Base-by-base conservation (phyloP, 2,888 invertebrate species). In the Dasypolia templi region DNA sequence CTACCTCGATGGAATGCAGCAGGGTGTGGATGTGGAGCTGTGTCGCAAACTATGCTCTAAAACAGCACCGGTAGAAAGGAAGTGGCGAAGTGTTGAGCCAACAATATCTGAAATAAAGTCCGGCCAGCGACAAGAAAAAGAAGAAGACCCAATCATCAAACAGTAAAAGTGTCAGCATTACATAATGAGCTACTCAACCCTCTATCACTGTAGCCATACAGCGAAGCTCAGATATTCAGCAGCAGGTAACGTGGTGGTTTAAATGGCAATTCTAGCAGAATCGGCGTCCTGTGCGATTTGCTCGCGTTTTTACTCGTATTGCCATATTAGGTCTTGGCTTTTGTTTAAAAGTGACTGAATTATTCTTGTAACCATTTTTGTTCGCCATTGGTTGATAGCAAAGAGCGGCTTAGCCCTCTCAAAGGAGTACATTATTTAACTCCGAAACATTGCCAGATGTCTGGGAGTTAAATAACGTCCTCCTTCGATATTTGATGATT, bases 221-320 rank as follows among this genome's bases (percentile, higher is more conserved):
- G 11, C 2, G 29, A 67, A 74, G 67, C 61, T 64, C 71, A 76
- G 84, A 86, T 87, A 84, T 87, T 84, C 76, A 82, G 75, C 51
- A 70, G 61, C 86, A 89, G 86, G 86, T 85, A 87, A 83, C 81
- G 76, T 75, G 58, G 72, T 69, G 84, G 79, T 73, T 87, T 87
- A 86, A 87, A 85, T 88, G 83, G 84, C 87, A 89, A 89, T 89
- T 86, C 85, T 80, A 73, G 68, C 78, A 74, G 79, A 81, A 87
- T 85, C 73, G 74, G 66, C 61, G 63, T 75, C 65, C 75, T 75
- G 42, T 72, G 74, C 32, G 77, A 77, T 74, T 63, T 44, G 59
- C 67, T 70, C 17, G 3, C 55, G 72, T 72, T 83, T 85, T 83
- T 71, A 53, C 58, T 79, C 4, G 26, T 44, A 74, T 63, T 39